Base-by-base conservation (phyloP, 1,140 invertebrate genomes). In the Drosophila pectinifera region DNA sequence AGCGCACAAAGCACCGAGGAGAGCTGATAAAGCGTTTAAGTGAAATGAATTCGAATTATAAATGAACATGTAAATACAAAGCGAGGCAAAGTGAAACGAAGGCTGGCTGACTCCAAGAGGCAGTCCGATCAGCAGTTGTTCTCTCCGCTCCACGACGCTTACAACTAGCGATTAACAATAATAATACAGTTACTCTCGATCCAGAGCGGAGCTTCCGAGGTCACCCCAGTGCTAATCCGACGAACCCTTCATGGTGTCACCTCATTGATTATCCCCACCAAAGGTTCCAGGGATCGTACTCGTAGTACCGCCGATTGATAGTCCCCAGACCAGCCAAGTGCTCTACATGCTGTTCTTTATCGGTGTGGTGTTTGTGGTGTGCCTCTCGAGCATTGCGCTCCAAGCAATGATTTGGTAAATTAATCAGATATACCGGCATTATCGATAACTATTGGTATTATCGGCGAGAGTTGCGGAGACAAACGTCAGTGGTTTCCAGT, bases 1-100 rank as follows among this genome's bases (percentile, higher is more conserved):
- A 43, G 41, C n/a, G 16, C 42, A 57, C 68, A 72, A 48, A 72
- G 68, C 51, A 26, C 0, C 5, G 28, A 1, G 26, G 0, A 24
- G 49, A 51, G 24, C 64, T 76, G 83, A 86, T 86, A 88, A 82
- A 58, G 79, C 65, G 78, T 67, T 67, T 41, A 86, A 73, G 69
- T 84, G 53, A 73, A 56, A 61, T 18, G 54, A 49, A 64, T 45
- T 34, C 28, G 7, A 39, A 70, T 56, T 69, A 45, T 39, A 39
- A 56, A 46, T 48, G 59, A 49, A 34, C 43, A 42, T 64, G 24
- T 38, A 42, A 70, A 69, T 69, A 39, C 1, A 11, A 31, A 26
- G 59, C 31, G 75, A 68, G 46, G 58, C 41, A 59, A 62, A 69
- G 28, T 58, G 64, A 69, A 78, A 31, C 34, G 49, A 41, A 74